Base-by-base conservation (phyloP, 2,888 invertebrate species). In the Platycheirus albimanus region DNA sequence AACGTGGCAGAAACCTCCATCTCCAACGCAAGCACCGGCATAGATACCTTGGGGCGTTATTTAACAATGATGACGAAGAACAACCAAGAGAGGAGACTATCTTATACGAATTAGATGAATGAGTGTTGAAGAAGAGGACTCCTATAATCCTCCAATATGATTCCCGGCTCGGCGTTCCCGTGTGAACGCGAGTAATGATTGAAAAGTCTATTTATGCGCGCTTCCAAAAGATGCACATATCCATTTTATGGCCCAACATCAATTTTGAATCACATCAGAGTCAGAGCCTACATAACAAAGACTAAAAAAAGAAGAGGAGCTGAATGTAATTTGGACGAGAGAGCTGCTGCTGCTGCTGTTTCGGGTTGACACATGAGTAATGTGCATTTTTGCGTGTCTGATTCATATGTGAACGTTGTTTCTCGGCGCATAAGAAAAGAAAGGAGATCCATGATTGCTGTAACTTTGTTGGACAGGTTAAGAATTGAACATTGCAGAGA, bases 351-450 rank as follows among this genome's bases (percentile, higher is more conserved):
- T 52, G 19, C 11, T 43, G 38, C 64, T 41, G 72, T 61, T 61
- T 61, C n/a, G 45, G 45, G 51, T 74, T 74, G 78, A 83, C 83
- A 78, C 78, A 58, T 83, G 83, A 83, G 83, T 83, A 83, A 83
- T 83, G 78, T 78, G 78, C 83, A 78, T 63, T 69, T 77, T 67
- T 70, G 67, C 61, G 72, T 63, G 64, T 58, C 38, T 83, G 83
- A 83, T 83, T 83, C 83, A 83, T 58, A 61, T 11, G 24, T n/a
- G n/a, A 58, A 5, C 24, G 24, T 24, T 5, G 20, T 36, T 56
- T 38, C 13, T 11, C 6, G 17, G 8, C 43, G 30, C 45, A n/a
- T n/a, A 30, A 36, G 13, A 19, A 63, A 67, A 67, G 67, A 58
- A 71, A 66, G 45, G 20, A 41, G 33, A 38, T 56, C n/a, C 41